Conservation (phyloP, 2,797 vertebrate species). For the Danionella dracula region DNA sequence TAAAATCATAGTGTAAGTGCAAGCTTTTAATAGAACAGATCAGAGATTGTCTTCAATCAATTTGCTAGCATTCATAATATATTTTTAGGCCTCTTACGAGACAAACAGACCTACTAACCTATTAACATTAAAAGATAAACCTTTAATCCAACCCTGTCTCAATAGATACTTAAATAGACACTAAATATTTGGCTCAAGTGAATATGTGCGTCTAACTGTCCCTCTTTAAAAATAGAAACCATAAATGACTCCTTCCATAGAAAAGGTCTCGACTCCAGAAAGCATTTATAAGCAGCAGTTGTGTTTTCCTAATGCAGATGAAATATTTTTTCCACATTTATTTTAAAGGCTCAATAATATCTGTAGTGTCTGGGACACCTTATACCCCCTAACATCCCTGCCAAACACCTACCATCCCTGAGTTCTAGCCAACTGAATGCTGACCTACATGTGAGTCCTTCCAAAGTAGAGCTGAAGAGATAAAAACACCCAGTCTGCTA, state of each 20-base stretch:
- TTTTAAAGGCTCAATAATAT: background rate
- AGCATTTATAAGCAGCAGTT: background rate
- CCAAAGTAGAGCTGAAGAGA: background rate
- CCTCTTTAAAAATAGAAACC: background rate
- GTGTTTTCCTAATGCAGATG: background rate
- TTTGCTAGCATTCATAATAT: too few relatives aligned
- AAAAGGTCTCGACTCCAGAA: background rate
- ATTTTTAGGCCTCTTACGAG: too few relatives aligned
- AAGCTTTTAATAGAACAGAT: too few relatives aligned
- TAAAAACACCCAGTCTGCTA: background rate
- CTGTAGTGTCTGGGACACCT: background rate
- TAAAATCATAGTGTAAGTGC: too few relatives aligned
- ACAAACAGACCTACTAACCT: too few relatives aligned
- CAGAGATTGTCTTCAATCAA: too few relatives aligned
- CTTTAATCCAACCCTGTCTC: background rate
- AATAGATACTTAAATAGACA: background rate
- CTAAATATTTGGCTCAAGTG: background rate
- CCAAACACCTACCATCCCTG: background rate
- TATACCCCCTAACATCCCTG: background rate
- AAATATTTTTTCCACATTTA: background rate
- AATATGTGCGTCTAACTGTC: background rate
- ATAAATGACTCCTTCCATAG: background rate
- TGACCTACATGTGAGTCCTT: background rate
- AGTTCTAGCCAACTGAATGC: background rate
- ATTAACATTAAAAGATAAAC: too few relatives aligned